Conservation (phyloP, 2,113 vertebrate genomes). For the Ramphastos sulfuratus region DNA sequence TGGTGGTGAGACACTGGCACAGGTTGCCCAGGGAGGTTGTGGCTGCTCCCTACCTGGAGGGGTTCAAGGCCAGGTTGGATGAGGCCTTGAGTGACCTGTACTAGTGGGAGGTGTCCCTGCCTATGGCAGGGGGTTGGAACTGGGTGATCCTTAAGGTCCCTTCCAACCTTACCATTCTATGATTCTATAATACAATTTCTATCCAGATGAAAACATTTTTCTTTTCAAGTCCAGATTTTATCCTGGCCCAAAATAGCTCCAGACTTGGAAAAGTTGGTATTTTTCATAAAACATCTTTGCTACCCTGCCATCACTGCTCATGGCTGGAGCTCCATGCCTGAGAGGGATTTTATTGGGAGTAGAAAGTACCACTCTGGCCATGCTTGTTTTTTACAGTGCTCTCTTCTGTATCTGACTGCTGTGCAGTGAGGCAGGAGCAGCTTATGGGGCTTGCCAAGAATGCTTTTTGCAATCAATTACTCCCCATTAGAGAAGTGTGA, state of each 20-base stretch:
- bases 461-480: constrained; percentile 26
- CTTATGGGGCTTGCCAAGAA: neutral
- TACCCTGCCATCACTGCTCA: neutral
- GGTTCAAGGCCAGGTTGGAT: no score
- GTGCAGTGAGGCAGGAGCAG: neutral
- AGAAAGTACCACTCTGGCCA: neutral
- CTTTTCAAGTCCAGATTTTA: neutral
- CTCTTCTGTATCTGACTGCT: neutral
- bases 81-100: no score
- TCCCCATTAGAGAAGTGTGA: constrained; percentile 25
- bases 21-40: no score
- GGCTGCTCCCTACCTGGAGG: no score
- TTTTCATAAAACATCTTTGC: neutral
- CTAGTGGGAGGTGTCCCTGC: no score
- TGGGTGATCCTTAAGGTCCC: no score
- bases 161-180: no score
- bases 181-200: neutral
- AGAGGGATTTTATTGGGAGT: constrained; percentile 3
- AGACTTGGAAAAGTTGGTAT: neutral
- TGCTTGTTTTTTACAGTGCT: neutral
- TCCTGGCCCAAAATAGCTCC: neutral
- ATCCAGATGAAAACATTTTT: neutral
- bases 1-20: no score
- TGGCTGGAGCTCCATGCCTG: neutral
- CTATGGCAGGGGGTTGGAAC: no score